phyloP scores from a whole-genome alignment of 1,140 invertebrate species.

The Coelopa frigida region DNA sequence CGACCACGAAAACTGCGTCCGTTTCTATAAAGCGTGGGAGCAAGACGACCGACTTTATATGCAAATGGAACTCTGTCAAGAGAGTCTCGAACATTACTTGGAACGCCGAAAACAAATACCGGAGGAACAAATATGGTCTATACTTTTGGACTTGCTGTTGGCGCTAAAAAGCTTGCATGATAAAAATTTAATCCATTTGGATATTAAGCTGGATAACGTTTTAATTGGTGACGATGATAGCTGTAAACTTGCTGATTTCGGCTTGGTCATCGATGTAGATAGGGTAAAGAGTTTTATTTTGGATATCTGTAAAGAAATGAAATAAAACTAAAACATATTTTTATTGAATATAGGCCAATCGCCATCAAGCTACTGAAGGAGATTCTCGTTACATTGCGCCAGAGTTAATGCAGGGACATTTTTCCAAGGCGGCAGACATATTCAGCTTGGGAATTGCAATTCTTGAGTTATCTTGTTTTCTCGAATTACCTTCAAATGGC shows the following conservation, averaged over 20 bases:
- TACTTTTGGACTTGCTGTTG: conserved; percentile 41
- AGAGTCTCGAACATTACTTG: conserved; percentile 47
- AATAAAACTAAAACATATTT: neutral
- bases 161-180: conserved; percentile 62
- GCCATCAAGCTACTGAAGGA: conserved; percentile 55
- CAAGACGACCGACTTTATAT: conserved; percentile 63
- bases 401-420: conserved; percentile 60
- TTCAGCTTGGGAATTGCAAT: conserved; percentile 68
- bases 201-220: conserved; percentile 74
- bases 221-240: conserved; percentile 53
- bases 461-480: conserved; percentile 62
- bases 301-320: neutral
- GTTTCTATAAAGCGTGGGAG: conserved; percentile 67
- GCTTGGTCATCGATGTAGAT: conserved; percentile 59
- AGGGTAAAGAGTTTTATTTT: conserved; percentile 44
- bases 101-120: conserved; percentile 42
- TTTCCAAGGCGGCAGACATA: conserved; percentile 55
- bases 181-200: conserved; percentile 62
- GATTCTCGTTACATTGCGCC: conserved; percentile 70
- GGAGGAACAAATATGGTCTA: conserved; percentile 45
- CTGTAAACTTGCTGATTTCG: conserved; percentile 71
- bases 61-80: conserved; percentile 63
- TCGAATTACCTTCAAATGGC: conserved; percentile 62
- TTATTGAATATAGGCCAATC: conserved; percentile 23
- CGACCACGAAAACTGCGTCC: conserved; percentile 60